A percentile compares a stretch with the other conserved stretches of the same genome.
These are phyloP conservation scores for Halictus quadricinctus DNA, from an alignment of 2,888 invertebrate species.

Conservation along the genomic window DNA sequence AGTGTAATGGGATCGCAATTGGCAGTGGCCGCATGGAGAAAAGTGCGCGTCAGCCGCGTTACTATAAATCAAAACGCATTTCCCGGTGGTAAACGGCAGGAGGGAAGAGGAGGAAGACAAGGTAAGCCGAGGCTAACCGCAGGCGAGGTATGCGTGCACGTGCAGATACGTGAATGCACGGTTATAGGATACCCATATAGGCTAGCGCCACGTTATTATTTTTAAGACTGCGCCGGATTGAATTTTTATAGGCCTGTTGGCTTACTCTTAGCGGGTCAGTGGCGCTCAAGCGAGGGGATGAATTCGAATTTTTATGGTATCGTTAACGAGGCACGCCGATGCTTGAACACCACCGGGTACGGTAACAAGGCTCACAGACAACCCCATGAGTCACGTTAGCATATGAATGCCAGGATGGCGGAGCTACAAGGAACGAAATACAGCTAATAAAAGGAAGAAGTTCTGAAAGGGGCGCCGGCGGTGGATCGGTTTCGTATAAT, in stretches of 20 bases:
- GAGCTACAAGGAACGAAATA: conserved; percentile 70
- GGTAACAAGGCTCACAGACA: conserved; percentile 71
- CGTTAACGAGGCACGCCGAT: conserved; percentile 61
- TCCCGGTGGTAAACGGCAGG: conserved; percentile 25
- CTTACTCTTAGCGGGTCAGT: conserved; percentile 71
- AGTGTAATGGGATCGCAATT: background rate
- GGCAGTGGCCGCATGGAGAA: background rate
- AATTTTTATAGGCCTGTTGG: conserved; percentile 78
- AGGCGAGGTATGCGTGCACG: conserved; percentile 45
- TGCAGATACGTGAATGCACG: conserved; percentile 44
- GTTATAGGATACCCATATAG: conserved; percentile 62
- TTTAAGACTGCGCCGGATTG: conserved; percentile 77
- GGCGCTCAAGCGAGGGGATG: conserved; percentile 68
- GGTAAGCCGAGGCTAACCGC: conserved; percentile 35
- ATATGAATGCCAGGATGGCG: conserved; percentile 74
- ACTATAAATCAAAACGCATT: conserved; percentile 41
- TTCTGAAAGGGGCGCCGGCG: conserved; percentile 66
- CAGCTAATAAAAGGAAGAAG: conserved; percentile 74
- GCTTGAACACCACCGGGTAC: conserved; percentile 68
- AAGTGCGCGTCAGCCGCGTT: conserved; percentile 37
- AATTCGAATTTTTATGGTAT: conserved; percentile 67
- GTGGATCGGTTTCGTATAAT: conserved; percentile 75
- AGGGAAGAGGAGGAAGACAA: conserved; percentile 38
- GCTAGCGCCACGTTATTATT: conserved; percentile 77
- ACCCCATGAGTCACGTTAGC: conserved; percentile 73